Base-by-base conservation (phyloP, 2,888 invertebrate species). In the Busseola fusca region DNA sequence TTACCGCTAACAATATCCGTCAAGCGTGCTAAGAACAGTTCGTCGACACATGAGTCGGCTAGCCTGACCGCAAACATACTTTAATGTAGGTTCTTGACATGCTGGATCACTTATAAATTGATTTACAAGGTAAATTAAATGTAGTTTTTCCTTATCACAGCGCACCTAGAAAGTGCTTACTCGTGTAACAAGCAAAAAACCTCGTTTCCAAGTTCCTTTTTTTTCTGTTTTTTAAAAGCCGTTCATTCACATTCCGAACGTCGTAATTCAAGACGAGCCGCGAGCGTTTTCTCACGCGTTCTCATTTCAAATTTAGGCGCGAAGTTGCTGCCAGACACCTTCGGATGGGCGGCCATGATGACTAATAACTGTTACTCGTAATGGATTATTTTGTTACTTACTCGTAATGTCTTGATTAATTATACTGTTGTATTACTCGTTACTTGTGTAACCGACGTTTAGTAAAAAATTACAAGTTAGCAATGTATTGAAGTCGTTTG, bases 201-300 rank as follows among this genome's bases (percentile, higher is more conserved):
- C 72, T 80, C 72, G 84, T 86, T 85, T 73, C 68, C 52, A 78
- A 69, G 69, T 64, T 45, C 30, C 70, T 85, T 84, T 82, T 73
- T 69, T 81, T 82, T 74, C 63, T 71, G 69, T 67, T 72, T 76
- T 78, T 74, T 70, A 75, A 72, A 52, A 83, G 73, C 78, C 86
- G 89, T 90, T 91, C 91, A 92, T 92, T 92, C 92, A 91, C 88
- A 90, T 93, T 91, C 90, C 87, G 89, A 86, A 88, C 87, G 87
- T 86, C 85, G 92, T 91, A 91, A 93, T 91, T 91, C 87, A 90
- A 91, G 86, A 84, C 87, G 85, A 81, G 90, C 90, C 90, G 86
- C 90, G 84, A 90, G 93, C 91, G 88, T 83, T 91, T 93, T 94
- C 94, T 91, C 95, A 93, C 94, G 93, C 92, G 90, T 90, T 91